Percentiles rank a stretch among this genome's conserved stretches.
Conservation (phyloP, 2,797 vertebrate genomes). For the Serranus cabrilla region DNA sequence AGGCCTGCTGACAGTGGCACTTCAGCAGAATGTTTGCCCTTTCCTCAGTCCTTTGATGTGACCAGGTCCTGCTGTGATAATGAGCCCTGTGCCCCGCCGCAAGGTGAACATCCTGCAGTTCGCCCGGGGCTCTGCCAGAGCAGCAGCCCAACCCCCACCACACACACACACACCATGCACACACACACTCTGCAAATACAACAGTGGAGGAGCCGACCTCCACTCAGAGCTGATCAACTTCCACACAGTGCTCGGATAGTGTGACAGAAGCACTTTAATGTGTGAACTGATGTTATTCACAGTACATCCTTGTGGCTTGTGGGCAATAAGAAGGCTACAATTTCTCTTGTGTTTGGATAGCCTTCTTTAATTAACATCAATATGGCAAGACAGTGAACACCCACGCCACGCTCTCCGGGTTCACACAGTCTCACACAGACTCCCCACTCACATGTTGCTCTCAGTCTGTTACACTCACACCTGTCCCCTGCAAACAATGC, state of each 20-base stretch:
- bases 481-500: no score
- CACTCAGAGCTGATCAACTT: constrained; percentile 51
- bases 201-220: constrained; percentile 45
- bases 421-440: no score
- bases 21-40: constrained; percentile 93
- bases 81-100: constrained; percentile 85
- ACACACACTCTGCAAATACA: constrained; percentile 32
- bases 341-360: no score
- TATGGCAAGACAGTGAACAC: no score
- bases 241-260: constrained; percentile 28
- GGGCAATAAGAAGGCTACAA: no score
- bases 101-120: constrained; percentile 85
- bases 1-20: constrained; percentile 84
- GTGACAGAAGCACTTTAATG: constrained; percentile 6
- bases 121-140: constrained; percentile 77
- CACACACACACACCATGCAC: constrained; percentile 12
- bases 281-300: no score
- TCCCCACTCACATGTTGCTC: no score
- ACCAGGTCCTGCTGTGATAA: constrained; percentile 89
- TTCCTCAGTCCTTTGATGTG: constrained; percentile 93
- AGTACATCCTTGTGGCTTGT: background rate
- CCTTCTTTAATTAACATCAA: no score
- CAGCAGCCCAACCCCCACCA: constrained; percentile 69
- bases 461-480: no score
- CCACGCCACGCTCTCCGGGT: no score